phyloP scores from a whole-genome alignment of 1,140 invertebrate genomes.

The Nomia melanderi region DNA sequence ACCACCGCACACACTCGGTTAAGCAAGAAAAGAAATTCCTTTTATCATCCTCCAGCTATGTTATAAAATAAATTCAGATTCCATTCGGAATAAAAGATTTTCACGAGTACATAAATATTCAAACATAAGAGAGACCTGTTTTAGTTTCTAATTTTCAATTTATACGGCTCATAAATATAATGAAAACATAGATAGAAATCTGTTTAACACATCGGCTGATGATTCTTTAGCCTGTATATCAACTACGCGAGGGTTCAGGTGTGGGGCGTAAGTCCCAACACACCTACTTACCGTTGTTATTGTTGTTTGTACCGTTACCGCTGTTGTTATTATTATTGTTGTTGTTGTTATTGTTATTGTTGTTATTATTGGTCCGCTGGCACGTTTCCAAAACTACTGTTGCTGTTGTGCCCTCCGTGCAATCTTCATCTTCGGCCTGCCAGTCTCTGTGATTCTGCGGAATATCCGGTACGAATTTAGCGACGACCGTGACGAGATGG shows the following conservation, averaged over 20 bases:
- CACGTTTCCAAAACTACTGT: slow-evolving; percentile 79
- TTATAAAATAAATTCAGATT: too few relatives aligned
- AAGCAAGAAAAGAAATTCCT: not conserved
- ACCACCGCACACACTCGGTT: not conserved
- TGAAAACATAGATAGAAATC: too few relatives aligned
- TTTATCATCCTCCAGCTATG: not conserved
- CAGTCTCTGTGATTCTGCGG: slow-evolving; percentile 78
- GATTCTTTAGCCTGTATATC: not conserved
- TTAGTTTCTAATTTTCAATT: too few relatives aligned
- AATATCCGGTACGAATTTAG: slow-evolving; percentile 74
- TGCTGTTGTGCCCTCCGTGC: slow-evolving; percentile 75
- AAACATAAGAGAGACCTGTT: too few relatives aligned
- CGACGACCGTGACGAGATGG: slow-evolving; percentile 53
- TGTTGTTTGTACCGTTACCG: slow-evolving; percentile 67
- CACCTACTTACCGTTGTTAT: slow-evolving; percentile 66
- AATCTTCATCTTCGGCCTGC: slow-evolving; percentile 80
- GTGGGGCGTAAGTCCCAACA: slow-evolving; percentile 47
- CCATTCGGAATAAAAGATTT: too few relatives aligned
- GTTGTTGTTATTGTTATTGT: slow-evolving; percentile 73
- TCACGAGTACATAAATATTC: too few relatives aligned
- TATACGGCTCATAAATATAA: too few relatives aligned
- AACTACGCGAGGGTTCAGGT: slow-evolving; percentile 49
- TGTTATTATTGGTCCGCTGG: slow-evolving; percentile 77
- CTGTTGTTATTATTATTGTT: too few relatives aligned
- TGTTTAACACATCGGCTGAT: too few relatives aligned